Evolutionary conservation across 2,888 invertebrate genomes (phyloP).

Genomic region (Cepaea hortensis): DNA sequence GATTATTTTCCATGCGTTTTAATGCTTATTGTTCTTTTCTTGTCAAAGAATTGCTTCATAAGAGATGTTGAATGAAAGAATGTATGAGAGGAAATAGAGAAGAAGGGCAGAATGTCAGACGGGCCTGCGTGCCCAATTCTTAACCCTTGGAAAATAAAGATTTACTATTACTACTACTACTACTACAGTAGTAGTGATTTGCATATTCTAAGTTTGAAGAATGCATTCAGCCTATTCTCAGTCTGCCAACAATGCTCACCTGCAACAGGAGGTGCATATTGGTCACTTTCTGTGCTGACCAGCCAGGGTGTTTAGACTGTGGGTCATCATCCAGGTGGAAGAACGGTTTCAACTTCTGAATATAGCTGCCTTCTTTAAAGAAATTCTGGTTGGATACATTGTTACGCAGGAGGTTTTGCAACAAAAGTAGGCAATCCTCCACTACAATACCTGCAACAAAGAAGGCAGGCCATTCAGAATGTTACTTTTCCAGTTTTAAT

Average conservation of each 20-base stretch:
- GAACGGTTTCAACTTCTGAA: slow-evolving; percentile 92
- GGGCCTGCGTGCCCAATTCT: too few relatives aligned
- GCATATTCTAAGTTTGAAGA: too few relatives aligned
- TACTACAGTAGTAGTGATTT: too few relatives aligned
- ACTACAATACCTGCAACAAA: slow-evolving; percentile 86
- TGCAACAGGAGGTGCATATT: slow-evolving; percentile 95
- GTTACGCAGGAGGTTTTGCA: slow-evolving; percentile 93
- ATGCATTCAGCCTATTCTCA: neutral
- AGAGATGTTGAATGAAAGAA: too few relatives aligned
- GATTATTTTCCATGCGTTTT: too few relatives aligned
- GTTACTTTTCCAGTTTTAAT: too few relatives aligned
- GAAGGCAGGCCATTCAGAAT: neutral
- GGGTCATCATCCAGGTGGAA: slow-evolving; percentile 79
- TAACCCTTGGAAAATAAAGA: too few relatives aligned
- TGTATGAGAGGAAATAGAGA: too few relatives aligned
- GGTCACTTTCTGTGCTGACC: slow-evolving; percentile 95
- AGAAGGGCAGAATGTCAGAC: too few relatives aligned
- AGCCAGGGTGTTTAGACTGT: slow-evolving; percentile 78
- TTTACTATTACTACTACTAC: too few relatives aligned
- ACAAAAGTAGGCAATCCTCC: slow-evolving; percentile 94
- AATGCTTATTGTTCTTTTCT: too few relatives aligned
- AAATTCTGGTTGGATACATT: slow-evolving; percentile 98
- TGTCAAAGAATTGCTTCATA: too few relatives aligned
- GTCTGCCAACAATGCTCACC: slow-evolving; percentile 78
- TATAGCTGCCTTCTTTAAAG: slow-evolving; percentile 97